A percentile compares a stretch with the other conserved stretches of the same genome.
Evolutionary conservation across 2,113 vertebrate species (phyloP).

Genomic region (Cacatua alba): DNA sequence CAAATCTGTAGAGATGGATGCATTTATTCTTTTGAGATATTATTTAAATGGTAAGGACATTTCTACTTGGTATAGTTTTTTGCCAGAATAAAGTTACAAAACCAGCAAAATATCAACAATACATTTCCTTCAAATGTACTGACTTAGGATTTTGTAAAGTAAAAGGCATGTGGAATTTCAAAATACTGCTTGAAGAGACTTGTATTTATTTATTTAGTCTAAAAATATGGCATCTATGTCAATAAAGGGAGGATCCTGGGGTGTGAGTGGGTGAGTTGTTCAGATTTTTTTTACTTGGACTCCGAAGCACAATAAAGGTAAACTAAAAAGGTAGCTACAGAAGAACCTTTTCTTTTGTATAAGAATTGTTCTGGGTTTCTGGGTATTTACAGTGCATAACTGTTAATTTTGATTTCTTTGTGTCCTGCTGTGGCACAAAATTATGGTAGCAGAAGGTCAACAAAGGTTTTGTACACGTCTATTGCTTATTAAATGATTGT

Average conservation of each 20-base stretch:
- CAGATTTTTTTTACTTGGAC: not conserved
- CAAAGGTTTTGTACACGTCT: not conserved
- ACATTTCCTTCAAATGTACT: not conserved
- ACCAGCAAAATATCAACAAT: not conserved
- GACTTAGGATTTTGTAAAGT: not conserved
- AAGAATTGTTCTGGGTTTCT: not conserved
- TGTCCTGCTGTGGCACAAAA: not conserved
- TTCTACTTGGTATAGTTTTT: not conserved
- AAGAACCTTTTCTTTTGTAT: not conserved
- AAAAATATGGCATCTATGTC: not conserved
- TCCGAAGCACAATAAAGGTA: not conserved
- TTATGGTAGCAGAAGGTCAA: not conserved
- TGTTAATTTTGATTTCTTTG: slow-evolving; percentile 1
- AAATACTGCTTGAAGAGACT: not conserved
- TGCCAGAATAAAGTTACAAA: not conserved
- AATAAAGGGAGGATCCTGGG: not conserved
- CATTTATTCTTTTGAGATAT: not conserved
- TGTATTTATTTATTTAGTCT: not conserved
- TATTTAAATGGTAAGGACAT: not conserved
- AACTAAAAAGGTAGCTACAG: not conserved
- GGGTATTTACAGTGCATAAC: not conserved
- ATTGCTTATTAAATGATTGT: not conserved
- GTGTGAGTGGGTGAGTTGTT: not conserved
- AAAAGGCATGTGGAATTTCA: not conserved
- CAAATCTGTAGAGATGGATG: not conserved